phyloP scores from a whole-genome alignment of 2,797 vertebrate genomes.

The Rhyacichthys aspro region DNA sequence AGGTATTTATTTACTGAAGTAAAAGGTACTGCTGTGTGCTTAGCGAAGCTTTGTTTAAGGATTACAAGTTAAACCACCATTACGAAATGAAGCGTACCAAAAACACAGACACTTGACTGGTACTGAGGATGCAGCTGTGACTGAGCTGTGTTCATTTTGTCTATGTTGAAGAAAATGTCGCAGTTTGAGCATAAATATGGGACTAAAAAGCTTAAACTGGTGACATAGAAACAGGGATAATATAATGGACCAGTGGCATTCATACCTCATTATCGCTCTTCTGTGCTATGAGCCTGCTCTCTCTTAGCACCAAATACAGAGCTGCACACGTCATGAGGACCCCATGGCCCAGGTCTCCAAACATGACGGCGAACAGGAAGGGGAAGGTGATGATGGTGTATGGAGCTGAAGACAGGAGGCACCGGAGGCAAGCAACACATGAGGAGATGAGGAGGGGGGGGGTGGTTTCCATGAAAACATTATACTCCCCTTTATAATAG shows the following conservation, averaged over 20 bases:
- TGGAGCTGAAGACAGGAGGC: constrained; percentile 84
- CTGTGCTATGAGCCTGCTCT: constrained; percentile 92
- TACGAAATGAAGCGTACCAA: no score
- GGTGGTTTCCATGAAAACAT: not conserved
- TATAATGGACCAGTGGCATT: constrained; percentile 13
- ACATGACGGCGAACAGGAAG: constrained; percentile 98
- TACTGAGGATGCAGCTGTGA: no score
- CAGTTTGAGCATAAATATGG: no score
- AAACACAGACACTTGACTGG: no score
- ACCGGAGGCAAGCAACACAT: constrained; percentile 33
- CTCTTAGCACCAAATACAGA: constrained; percentile 92
- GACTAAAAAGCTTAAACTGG: no score
- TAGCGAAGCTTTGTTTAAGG: no score
- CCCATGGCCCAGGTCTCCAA: constrained; percentile 96
- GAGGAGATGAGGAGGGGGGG: constrained; percentile 7
- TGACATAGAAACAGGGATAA: not conserved
- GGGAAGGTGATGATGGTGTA: constrained; percentile 99
- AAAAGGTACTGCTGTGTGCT: no score
- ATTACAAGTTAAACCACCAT: no score
- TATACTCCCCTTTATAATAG: no score
- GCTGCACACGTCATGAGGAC: constrained; percentile 92
- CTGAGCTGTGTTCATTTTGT: no score
- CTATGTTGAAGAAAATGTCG: no score
- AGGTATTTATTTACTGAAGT: no score
- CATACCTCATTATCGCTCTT: constrained; percentile 96